phyloP scores from a whole-genome alignment of 2,113 vertebrate genomes.

The Zosterops pallidus region DNA sequence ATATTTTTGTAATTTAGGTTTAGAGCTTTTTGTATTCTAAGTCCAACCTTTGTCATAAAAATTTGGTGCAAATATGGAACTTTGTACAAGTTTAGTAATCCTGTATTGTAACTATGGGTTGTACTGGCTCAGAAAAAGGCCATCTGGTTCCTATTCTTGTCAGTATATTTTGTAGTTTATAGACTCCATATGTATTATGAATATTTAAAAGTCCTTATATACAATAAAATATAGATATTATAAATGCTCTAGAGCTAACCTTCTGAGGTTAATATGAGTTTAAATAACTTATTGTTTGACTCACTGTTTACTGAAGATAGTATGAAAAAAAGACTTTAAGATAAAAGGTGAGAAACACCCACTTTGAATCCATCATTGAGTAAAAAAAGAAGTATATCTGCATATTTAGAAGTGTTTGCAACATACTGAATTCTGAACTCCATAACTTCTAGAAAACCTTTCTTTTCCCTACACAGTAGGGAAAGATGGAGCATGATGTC shows the following conservation, averaged over 20 bases:
- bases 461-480: background rate
- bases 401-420: background rate
- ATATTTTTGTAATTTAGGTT: background rate
- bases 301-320: background rate
- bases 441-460: background rate
- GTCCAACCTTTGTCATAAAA: background rate
- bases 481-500: background rate
- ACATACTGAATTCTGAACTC: background rate
- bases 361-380: background rate
- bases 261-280: background rate
- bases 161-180: background rate
- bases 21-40: background rate
- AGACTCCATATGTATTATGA: background rate
- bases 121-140: background rate
- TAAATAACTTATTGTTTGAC: background rate
- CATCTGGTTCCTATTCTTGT: background rate
- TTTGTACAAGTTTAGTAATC: background rate
- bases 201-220: background rate
- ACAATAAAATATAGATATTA: background rate
- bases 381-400: background rate
- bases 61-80: background rate
- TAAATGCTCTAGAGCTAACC: background rate
- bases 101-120: background rate
- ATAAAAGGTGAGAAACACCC: fast-evolving
- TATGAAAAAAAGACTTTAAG: background rate